Base-by-base conservation (phyloP, 2,888 invertebrate species). In the Eristalis pertinax region DNA sequence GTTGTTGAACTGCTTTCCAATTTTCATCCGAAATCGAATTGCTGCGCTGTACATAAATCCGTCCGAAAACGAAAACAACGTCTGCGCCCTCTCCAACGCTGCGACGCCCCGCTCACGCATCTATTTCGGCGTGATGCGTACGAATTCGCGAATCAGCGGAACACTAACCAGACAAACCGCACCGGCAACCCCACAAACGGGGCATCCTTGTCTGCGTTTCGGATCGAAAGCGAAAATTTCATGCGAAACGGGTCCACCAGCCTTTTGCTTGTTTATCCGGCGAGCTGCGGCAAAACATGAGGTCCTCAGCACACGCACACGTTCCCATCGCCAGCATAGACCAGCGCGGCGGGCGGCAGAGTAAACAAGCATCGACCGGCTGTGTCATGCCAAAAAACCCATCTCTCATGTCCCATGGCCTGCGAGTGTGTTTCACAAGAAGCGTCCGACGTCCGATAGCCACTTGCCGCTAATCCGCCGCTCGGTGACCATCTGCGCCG, bases 341-440 rank as follows among this genome's bases (percentile, higher is more conserved):
- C 43, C 29, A 5, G 4, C 26, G n/a, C n/a, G n/a, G n/a, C n/a
- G n/a, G 2, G 26, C n/a, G 15, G 43, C 4, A n/a, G 50, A n/a
- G 56, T 70, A 63, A 70, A 77, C 69, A 77, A 77, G 7, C 50
- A 7, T 50, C n/a, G 50, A 5, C 50, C 50, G 50, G 19, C 50
- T 50, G n/a, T 56, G 32, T 69, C 35, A 29, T 50, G 41, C 67
- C 26, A 43, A 77, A 50, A 43, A 63, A 73, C 73, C 50, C 43
- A 77, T 72, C 70, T 22, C 26, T 70, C 69, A 64, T 35, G 38
- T 43, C 19, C 10, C 64, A 60, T 26, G 41, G 35, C 62, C 29
- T 41, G 29, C 32, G 32, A 63, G 19, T 29, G 29, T 50, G n/a
- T 63, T 63, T 70, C 38, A 43, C 32, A 43, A 50, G 32, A 50